Percentiles rank a stretch among this genome's conserved stretches.
phyloP scores from a whole-genome alignment of 2,797 vertebrate species.

The Melopsittacus undulatus region DNA sequence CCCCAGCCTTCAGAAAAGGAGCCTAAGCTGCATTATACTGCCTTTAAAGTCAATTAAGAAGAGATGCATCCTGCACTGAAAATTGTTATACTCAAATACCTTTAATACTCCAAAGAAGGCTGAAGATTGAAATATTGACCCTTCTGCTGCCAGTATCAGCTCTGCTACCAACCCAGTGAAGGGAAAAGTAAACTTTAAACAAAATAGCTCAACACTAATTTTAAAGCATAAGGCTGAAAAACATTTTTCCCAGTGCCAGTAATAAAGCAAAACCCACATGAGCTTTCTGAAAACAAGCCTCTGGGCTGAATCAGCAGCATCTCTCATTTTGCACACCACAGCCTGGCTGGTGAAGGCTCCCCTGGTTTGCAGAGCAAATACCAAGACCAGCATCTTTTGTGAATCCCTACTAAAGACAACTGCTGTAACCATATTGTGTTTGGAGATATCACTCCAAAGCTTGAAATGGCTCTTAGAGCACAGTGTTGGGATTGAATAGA shows the following conservation, averaged over 20 bases:
- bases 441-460: neutral
- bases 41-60: neutral
- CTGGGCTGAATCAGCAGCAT: neutral
- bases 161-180: neutral
- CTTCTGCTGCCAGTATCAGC: neutral
- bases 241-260: neutral
- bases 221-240: neutral
- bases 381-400: neutral
- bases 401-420: neutral
- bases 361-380: neutral
- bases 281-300: neutral
- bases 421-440: neutral
- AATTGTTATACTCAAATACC: neutral
- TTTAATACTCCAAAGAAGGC: neutral
- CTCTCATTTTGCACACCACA: neutral
- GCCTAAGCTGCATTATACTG: neutral
- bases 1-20: neutral
- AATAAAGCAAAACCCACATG: neutral
- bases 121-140: neutral
- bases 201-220: neutral
- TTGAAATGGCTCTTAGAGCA: neutral
- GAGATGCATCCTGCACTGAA: neutral
- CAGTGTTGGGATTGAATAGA: neutral
- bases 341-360: neutral
- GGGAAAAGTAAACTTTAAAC: neutral